Percentiles rank a stretch among this genome's conserved stretches.
Evolutionary conservation across 1,140 invertebrate genomes (phyloP).

Genomic region (Thaumetopoea pityocampa): DNA sequence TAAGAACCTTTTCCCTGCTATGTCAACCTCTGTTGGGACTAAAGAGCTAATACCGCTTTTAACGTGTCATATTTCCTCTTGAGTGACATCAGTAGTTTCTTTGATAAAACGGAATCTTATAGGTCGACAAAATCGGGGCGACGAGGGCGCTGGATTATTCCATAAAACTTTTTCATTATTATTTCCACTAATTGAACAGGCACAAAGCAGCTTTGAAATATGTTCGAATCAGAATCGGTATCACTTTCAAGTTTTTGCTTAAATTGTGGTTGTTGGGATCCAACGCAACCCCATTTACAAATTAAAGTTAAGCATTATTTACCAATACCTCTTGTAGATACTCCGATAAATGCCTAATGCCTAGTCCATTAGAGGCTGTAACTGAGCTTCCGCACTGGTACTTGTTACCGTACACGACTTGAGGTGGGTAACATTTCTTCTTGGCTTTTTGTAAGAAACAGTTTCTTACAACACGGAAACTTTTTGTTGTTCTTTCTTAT

Average conservation of each 20-base stretch:
- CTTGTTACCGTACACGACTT: slow-evolving; percentile 25
- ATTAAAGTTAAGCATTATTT: neutral
- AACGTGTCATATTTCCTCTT: slow-evolving; percentile 26
- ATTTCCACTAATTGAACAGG: slow-evolving; percentile 7
- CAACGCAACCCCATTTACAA: slow-evolving; percentile 17
- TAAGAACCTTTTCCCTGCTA: neutral
- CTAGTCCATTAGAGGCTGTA: slow-evolving; percentile 20
- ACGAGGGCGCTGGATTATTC: slow-evolving; percentile 39
- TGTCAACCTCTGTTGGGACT: neutral
- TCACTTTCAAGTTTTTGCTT: slow-evolving; percentile 21
- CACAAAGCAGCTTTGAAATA: slow-evolving; percentile 26
- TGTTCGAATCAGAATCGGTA: slow-evolving; percentile 13
- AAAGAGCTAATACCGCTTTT: neutral
- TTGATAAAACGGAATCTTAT: slow-evolving; percentile 22
- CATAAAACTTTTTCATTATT: slow-evolving; percentile 30
- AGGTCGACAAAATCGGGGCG: slow-evolving; percentile 27
- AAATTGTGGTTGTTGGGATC: slow-evolving; percentile 20
- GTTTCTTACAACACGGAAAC: neutral
- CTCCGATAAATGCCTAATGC: slow-evolving; percentile 14
- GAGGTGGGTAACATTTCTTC: neutral
- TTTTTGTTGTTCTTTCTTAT: slow-evolving; percentile 17
- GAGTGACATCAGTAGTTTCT: slow-evolving; percentile 29
- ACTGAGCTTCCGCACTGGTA: slow-evolving; percentile 16
- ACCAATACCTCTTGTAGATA: slow-evolving; percentile 20
- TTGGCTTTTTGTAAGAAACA: neutral